phyloP scores from a whole-genome alignment of 92 coral and sea anemone genomes.

The Palythoa grandiflora region DNA sequence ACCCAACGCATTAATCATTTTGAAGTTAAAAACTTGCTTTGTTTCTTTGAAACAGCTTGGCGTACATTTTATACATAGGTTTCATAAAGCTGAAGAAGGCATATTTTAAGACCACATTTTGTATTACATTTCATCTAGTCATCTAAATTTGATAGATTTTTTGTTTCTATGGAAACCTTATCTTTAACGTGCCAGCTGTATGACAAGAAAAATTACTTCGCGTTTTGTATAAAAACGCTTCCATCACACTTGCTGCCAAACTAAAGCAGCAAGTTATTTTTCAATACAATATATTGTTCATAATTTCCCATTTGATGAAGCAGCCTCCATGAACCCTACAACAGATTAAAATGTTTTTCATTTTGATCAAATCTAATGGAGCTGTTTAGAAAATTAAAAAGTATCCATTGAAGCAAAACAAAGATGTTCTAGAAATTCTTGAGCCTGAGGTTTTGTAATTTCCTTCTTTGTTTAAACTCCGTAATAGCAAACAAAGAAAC shows the following conservation, averaged over 20 bases:
- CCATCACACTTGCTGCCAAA: not conserved
- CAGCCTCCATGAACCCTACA: not conserved
- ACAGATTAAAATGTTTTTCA: constrained; percentile 5
- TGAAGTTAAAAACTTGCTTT: not conserved
- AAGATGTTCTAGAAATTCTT: constrained; percentile 7
- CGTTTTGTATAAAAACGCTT: not conserved
- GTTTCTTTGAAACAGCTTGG: not conserved
- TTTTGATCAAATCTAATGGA: constrained; percentile 7
- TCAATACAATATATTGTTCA: not conserved
- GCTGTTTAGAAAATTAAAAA: constrained; percentile 19
- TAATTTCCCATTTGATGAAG: not conserved
- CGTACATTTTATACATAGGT: not conserved
- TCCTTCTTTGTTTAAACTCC: constrained; percentile 25
- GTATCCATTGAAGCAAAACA: constrained; percentile 30
- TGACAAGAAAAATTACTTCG: not conserved
- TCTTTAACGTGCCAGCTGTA: constrained; percentile 39
- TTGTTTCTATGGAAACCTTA: constrained; percentile 37
- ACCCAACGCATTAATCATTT: not conserved
- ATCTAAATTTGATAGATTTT: not conserved
- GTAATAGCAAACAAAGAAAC: constrained; percentile 28
- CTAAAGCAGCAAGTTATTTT: not conserved
- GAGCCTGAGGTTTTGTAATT: constrained; percentile 37
- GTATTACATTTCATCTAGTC: not conserved
- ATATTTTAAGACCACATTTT: not conserved
- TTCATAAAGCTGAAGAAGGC: not conserved